phyloP scores from a whole-genome alignment of 2,888 invertebrate species.

The Cataglyphis rosenhaueri region DNA sequence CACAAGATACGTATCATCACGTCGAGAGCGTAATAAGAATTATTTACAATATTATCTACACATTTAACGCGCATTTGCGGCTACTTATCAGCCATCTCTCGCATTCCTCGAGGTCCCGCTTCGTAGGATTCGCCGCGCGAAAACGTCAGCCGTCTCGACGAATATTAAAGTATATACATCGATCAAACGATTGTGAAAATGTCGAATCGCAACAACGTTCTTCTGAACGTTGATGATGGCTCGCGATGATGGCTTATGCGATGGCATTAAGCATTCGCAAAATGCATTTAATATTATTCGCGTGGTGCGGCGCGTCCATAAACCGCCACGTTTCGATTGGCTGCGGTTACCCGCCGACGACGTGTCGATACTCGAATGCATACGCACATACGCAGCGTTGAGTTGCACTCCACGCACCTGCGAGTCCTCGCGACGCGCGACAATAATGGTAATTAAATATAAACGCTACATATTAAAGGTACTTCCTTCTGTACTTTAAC shows the following conservation, averaged over 20 bases:
- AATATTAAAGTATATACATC: slow-evolving; percentile 10
- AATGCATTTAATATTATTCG: slow-evolving; percentile 57
- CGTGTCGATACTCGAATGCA: slow-evolving; percentile 44
- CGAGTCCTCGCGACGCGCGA: slow-evolving; percentile 29
- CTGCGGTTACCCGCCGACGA: slow-evolving; percentile 41
- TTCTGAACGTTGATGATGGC: not conserved
- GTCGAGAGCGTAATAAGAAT: not conserved
- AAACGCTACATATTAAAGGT: slow-evolving; percentile 10
- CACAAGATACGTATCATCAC: not conserved
- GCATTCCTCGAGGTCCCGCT: not conserved
- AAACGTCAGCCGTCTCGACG: slow-evolving; percentile 10
- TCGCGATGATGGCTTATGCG: slow-evolving; percentile 47
- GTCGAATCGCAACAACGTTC: not conserved
- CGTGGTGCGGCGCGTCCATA: slow-evolving; percentile 51
- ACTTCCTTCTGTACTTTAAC: not conserved
- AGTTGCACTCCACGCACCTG: slow-evolving; percentile 45
- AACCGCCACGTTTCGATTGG: slow-evolving; percentile 62
- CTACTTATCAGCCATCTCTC: slow-evolving; percentile 15
- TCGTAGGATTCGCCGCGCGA: not conserved
- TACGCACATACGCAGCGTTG: slow-evolving; percentile 17
- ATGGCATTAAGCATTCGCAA: slow-evolving; percentile 52
- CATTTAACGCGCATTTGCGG: not conserved
- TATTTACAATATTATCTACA: slow-evolving; percentile 15
- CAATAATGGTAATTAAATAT: slow-evolving; percentile 26
- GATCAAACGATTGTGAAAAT: slow-evolving; percentile 15